phyloP scores from a whole-genome alignment of 2,113 vertebrate genomes.

The Salvelinus alpinus region DNA sequence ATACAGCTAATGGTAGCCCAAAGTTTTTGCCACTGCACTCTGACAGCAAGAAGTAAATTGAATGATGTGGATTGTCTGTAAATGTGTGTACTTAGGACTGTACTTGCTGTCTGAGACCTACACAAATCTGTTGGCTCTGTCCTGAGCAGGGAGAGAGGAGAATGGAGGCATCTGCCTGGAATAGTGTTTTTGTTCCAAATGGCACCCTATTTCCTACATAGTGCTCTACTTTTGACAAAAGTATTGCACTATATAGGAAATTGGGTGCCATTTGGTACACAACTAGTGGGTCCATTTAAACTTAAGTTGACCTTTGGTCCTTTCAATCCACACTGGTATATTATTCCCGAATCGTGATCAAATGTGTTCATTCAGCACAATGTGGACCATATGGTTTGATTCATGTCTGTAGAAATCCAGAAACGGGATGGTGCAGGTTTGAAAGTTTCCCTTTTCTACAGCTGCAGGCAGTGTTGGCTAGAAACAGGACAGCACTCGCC shows the following conservation, averaged over 20 bases:
- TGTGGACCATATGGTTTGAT: background rate
- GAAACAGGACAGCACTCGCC: slow-evolving; percentile 54
- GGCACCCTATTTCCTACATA: no score
- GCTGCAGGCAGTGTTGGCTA: slow-evolving; percentile 52
- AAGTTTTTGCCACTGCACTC: background rate
- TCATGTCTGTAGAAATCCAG: slow-evolving; percentile 25
- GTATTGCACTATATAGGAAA: no score
- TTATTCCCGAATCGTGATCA: slow-evolving; percentile 13
- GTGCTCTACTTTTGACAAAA: no score
- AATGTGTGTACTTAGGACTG: background rate
- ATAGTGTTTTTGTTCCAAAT: no score
- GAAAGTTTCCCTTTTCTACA: slow-evolving; percentile 19
- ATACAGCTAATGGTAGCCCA: background rate
- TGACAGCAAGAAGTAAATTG: background rate
- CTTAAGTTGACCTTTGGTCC: background rate
- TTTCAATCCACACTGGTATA: background rate
- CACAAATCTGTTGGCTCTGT: background rate
- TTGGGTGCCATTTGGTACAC: no score
- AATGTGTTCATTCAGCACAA: slow-evolving; percentile 11
- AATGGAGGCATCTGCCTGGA: background rate
- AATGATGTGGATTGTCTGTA: background rate
- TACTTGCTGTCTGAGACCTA: background rate
- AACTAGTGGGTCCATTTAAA: background rate
- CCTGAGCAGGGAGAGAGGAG: background rate
- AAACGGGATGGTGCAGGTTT: slow-evolving; percentile 29